Evolutionary conservation across 2,113 vertebrate genomes (phyloP), one percentile per base, ranked within the genome.

Genomic region (Dromaius novaehollandiae): DNA sequence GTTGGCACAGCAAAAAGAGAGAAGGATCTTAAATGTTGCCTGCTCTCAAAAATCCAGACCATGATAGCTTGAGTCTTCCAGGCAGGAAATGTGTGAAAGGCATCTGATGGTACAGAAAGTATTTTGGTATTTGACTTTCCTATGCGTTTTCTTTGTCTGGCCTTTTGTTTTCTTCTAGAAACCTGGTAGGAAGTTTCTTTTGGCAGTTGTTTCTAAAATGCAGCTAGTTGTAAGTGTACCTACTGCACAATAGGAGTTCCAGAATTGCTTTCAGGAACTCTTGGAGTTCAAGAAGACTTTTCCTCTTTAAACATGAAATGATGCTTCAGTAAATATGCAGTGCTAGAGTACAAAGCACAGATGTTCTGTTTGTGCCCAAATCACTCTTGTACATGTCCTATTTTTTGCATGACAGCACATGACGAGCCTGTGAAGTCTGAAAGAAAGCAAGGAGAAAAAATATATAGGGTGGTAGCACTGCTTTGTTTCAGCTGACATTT

Each of bases 361-460:
- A 88, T 96, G 90, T 90, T 94, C 15, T 70, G 18, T 74, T 46
- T 81, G 82, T 88, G 92, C 88, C 82, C 42, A 61, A 0, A 86
- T 80, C 63, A 28, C n/a, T 82, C 58, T 63, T 91, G 30, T 74
- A 60, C 0, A 4, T 86, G 81, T 82, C 87, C 87, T 94, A 70
- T 3, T 91, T 94, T 86, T 90, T 78, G 86, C 89, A 73, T 93
- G 93, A 91, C 36, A 69, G 78, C 61, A 48, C 78, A 86, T 77
- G 53, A 73, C n/a, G 32, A 70, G n/a, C 53, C 53, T 80, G 7
- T 69, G 51, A 93, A 89, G n/a, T 89, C 66, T 66, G 58, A 77
- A 81, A 88, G 40, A 64, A 56, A 76, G 63, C 14, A 69, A 73
- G 75, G 50, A 14, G 1, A 3, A n/a, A 26, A 65, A 77, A 25